Evolutionary conservation across 1,140 invertebrate species (phyloP), one percentile per base, ranked within the genome.

Genomic region (Bicyclus anynana): DNA sequence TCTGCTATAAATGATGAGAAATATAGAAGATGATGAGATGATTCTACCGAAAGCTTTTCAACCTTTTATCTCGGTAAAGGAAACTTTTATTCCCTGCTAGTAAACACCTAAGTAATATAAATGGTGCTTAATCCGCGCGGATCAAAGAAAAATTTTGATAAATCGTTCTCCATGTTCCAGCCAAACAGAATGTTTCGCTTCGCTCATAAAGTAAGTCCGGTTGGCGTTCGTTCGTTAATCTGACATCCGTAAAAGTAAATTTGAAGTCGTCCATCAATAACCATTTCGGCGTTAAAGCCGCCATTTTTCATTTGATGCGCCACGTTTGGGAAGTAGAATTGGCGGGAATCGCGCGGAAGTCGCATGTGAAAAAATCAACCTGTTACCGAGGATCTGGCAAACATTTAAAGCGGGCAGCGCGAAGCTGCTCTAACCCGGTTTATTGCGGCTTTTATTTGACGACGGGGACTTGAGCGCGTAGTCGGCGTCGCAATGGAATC

Each of bases 271-370:
- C 72, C 80, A 84, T 87, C 78, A 83, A 87, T 83, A 84, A 86
- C 69, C 68, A 67, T 78, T 77, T 65, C 77, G 79, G 84, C 80
- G 74, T 77, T 64, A 72, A 77, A 79, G 65, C 69, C 69, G 69
- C 76, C 74, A 84, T 84, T 87, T 83, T 85, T 85, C 79, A 79
- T 80, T 77, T 72, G 72, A 53, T 59, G 59, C 71, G 57, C 60
- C 60, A 68, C 67, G 65, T 74, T 69, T 68, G 51, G 72, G 73
- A 72, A 67, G n/a, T 66, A 46, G 64, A 77, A 70, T 70, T 68
- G 53, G 54, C 56, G 56, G 62, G 67, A 75, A 78, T 69, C 65
- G 69, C 65, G 48, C 62, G 51, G 63, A 74, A 69, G 70, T 75
- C 64, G 73, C 66, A 50, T 58, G 54, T 61, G 62, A 69, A 82